Conservation (phyloP, 2,888 invertebrate species). For the Gasteruption jaculator region DNA sequence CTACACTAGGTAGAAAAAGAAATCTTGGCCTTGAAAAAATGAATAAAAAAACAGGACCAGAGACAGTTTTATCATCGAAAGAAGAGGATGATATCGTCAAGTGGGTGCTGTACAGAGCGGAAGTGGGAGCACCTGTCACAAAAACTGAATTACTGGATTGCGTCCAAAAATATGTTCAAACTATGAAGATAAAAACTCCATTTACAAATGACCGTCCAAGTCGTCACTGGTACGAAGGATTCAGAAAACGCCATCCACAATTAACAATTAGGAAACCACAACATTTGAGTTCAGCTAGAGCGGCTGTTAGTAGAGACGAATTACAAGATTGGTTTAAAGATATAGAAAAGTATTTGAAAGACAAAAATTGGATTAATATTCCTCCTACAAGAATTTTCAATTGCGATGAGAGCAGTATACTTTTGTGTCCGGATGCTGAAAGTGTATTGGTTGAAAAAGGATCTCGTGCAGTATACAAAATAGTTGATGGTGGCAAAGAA, state of each 20-base stretch:
- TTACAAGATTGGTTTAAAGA: conserved; percentile 8
- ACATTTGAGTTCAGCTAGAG: conserved; percentile 7
- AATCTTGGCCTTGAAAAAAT: conserved; percentile 3
- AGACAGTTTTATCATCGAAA: conserved; percentile 4
- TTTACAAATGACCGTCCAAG: conserved; percentile 8
- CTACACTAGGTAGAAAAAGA: conserved; percentile 9
- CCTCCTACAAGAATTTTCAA: conserved; percentile 12
- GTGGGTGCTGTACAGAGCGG: conserved; percentile 8
- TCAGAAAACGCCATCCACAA: conserved; percentile 12
- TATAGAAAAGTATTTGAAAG: conserved; percentile 4
- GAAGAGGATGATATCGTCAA: conserved; percentile 10
- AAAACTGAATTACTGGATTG: conserved; percentile 10
- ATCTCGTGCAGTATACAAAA: conserved; percentile 8
- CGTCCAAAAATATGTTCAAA: conserved; percentile 2
- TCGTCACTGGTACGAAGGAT: conserved; percentile 9
- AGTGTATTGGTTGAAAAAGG: conserved; percentile 11
- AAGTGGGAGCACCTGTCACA: conserved; percentile 6
- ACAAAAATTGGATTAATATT: conserved; percentile 3
- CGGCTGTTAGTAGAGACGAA: conserved; percentile 8
- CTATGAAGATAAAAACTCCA: background rate
- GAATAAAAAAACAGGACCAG: conserved; percentile 10
- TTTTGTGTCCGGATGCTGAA: conserved; percentile 11
- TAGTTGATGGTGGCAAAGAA: conserved; percentile 10
- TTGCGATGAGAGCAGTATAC: conserved; percentile 12
- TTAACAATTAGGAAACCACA: conserved; percentile 11